These are phyloP conservation scores for Crocodylus rhombifer DNA, from an alignment of 2,797 vertebrate species.

Conservation along the genomic window DNA sequence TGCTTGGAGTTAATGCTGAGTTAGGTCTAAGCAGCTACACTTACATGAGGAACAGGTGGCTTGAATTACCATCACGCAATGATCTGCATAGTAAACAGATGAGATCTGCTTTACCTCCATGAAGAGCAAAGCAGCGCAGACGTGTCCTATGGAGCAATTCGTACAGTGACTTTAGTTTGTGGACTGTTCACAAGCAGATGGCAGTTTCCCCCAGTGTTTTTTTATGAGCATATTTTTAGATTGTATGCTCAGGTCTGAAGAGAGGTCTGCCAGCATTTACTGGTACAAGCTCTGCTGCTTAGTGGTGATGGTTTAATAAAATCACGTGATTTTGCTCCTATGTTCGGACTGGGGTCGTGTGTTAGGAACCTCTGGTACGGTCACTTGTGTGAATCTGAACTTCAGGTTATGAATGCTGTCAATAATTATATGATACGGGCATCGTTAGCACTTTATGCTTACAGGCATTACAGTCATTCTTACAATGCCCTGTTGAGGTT, in stretches of 20 bases:
- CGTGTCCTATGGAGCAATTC: not conserved
- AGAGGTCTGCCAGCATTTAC: fast-evolving
- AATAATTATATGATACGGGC: no score
- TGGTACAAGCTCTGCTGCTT: not conserved
- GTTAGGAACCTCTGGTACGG: not conserved
- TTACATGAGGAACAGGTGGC: not conserved
- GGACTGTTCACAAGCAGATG: not conserved
- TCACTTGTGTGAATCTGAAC: not conserved
- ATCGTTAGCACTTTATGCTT: no score
- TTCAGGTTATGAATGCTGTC: no score
- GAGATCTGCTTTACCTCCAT: not conserved
- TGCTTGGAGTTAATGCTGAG: not conserved
- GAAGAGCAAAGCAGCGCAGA: not conserved
- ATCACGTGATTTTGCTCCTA: fast-evolving
- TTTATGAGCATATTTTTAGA: not conserved
- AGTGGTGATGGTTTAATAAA: fast-evolving
- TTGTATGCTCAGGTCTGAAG: fast-evolving
- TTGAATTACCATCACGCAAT: not conserved
- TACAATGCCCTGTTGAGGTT: not conserved
- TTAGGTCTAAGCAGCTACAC: not conserved
- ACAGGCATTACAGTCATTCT: not conserved
- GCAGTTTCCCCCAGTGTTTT: not conserved
- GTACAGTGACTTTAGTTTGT: not conserved
- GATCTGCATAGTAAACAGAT: not conserved
- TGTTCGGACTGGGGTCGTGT: not conserved